A percentile compares a stretch with the other conserved stretches of the same genome.
phyloP scores from a whole-genome alignment of 2,797 vertebrate species.

The Podarcis siculus region DNA sequence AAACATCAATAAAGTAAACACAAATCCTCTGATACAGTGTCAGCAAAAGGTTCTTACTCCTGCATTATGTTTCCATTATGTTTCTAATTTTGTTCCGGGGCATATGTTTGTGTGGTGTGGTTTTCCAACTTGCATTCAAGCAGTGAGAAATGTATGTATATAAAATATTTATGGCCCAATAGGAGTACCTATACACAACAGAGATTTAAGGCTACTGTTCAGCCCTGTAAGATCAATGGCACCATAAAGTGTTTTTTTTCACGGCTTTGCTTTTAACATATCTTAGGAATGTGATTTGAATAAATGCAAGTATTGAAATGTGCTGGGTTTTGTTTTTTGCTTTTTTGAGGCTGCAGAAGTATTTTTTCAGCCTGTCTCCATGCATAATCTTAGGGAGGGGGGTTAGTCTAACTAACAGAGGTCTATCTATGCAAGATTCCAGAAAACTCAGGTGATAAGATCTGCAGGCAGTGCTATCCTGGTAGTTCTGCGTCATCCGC shows the following conservation, averaged over 20 bases:
- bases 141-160: not conserved
- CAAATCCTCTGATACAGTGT: constrained; percentile 17
- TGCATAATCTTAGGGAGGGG: not conserved
- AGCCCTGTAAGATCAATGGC: constrained; percentile 1
- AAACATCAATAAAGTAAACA: constrained; percentile 45
- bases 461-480: no score
- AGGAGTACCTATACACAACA: constrained; percentile 7
- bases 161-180: not conserved
- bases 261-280: not conserved
- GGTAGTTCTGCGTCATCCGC: no score
- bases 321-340: not conserved
- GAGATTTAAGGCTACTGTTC: not conserved
- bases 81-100: not conserved
- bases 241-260: constrained; percentile 2
- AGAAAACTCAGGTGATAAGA: not conserved
- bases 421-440: not conserved
- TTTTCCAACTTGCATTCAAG: constrained; percentile 24
- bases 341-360: not conserved
- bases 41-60: constrained; percentile 35
- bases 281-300: not conserved
- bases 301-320: constrained; percentile 6
- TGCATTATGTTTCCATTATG: constrained; percentile 18
- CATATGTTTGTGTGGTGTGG: not conserved
- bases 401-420: not conserved
- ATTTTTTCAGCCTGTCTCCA: constrained; percentile 1